A percentile compares a stretch with the other conserved stretches of the same genome.
phyloP scores from a whole-genome alignment of 2,888 invertebrate genomes.

The Mechanitis messenoides region DNA sequence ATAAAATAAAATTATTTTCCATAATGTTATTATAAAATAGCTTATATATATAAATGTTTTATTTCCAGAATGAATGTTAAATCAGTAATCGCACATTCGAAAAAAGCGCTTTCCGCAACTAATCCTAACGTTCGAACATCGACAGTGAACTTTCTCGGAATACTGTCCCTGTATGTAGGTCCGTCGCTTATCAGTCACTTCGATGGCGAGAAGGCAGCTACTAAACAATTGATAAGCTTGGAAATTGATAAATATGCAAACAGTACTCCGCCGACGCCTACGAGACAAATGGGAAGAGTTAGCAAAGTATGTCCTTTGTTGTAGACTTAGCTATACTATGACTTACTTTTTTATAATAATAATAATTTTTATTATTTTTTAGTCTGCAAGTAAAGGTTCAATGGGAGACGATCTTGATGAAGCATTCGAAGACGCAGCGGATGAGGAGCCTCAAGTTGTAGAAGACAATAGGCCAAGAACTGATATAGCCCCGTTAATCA shows the following conservation, averaged over 20 bases:
- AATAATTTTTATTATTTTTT: conserved; percentile 21
- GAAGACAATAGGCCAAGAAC: conserved; percentile 86
- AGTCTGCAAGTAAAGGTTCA: conserved; percentile 76
- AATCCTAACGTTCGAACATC: conserved; percentile 90
- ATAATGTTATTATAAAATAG: too few relatives aligned
- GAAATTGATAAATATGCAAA: conserved; percentile 90
- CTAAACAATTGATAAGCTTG: conserved; percentile 88
- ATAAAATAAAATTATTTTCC: too few relatives aligned
- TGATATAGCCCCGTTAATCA: conserved; percentile 89
- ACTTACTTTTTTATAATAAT: too few relatives aligned
- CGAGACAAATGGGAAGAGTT: conserved; percentile 75
- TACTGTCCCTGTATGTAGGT: conserved; percentile 89
- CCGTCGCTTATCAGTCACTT: conserved; percentile 85
- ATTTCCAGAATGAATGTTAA: conserved; percentile 80
- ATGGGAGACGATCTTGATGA: conserved; percentile 68
- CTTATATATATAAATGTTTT: neutral
- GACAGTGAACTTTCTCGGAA: conserved; percentile 84
- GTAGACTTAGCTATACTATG: conserved; percentile 56
- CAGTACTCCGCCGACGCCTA: conserved; percentile 85
- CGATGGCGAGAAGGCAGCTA: conserved; percentile 89
- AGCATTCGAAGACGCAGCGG: conserved; percentile 60
- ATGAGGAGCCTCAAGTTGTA: conserved; percentile 68
- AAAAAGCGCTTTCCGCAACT: conserved; percentile 89
- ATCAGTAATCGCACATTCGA: conserved; percentile 83
- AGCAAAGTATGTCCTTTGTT: conserved; percentile 49